Evolutionary conservation across 2,888 invertebrate genomes (phyloP).

Genomic region (Athalia cordata): DNA sequence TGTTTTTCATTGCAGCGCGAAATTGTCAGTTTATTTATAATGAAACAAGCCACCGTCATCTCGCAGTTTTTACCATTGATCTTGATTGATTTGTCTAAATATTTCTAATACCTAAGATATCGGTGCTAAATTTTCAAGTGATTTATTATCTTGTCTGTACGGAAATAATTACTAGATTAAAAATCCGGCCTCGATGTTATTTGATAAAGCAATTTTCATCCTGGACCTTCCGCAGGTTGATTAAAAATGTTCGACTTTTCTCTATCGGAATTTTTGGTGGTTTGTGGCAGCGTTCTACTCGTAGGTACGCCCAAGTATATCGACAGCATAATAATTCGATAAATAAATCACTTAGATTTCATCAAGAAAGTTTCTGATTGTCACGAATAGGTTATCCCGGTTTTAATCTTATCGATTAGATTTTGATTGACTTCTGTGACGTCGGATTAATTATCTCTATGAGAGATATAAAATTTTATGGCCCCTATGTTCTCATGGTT

Average conservation of each 20-base stretch:
- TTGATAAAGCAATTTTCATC: conserved; percentile 4
- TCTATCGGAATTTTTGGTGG: conserved; percentile 61
- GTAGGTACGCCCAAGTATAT: conserved; percentile 55
- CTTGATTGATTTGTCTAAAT: conserved; percentile 6
- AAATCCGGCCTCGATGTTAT: not conserved
- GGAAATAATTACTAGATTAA: not conserved
- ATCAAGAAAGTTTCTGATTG: no score
- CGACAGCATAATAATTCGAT: not conserved
- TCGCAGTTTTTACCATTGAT: conserved; percentile 29
- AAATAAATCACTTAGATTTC: no score
- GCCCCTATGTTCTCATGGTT: not conserved
- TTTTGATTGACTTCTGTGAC: not conserved
- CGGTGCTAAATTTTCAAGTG: conserved; percentile 17
- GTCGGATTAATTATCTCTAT: not conserved
- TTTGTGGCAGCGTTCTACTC: conserved; percentile 60
- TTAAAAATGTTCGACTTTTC: conserved; percentile 59
- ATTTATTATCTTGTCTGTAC: not conserved
- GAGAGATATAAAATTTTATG: not conserved
- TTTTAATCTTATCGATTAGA: conserved; percentile 1
- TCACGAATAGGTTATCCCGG: no score
- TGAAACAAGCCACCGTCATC: conserved; percentile 10
- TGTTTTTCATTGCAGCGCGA: conserved; percentile 26
- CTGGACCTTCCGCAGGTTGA: not conserved
- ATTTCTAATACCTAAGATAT: not conserved
- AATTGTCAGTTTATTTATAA: conserved; percentile 14